Conservation (phyloP, 2,888 invertebrate genomes). For the Mylabris sibirica region DNA sequence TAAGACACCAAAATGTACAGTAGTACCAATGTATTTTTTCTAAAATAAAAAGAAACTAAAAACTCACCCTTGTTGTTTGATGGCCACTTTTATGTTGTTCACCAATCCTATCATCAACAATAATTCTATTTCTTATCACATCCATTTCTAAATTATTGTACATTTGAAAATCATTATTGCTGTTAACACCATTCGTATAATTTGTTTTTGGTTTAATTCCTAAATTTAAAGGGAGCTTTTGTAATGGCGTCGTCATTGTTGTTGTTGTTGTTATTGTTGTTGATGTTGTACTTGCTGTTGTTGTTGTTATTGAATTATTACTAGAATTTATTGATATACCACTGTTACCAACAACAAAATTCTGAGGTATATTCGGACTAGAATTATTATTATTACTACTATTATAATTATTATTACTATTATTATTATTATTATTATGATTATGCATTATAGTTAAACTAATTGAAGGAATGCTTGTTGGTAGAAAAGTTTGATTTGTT, state of each 20-base stretch:
- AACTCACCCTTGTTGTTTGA: constrained; percentile 41
- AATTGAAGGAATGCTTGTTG: constrained; percentile 39
- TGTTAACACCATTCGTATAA: constrained; percentile 40
- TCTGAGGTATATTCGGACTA: constrained; percentile 57
- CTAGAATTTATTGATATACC: constrained; percentile 4
- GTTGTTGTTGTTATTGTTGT: constrained; percentile 17
- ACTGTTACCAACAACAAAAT: constrained; percentile 29
- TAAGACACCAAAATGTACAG: no score
- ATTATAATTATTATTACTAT: neutral
- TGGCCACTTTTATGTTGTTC: constrained; percentile 36
- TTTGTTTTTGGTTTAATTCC: constrained; percentile 43
- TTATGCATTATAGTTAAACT: constrained; percentile 51
- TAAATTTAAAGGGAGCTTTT: constrained; percentile 50
- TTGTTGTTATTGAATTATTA: constrained; percentile 2
- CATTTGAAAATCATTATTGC: constrained; percentile 32
- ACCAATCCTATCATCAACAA: constrained; percentile 38
- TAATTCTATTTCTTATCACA: constrained; percentile 39
- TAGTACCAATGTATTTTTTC: neutral
- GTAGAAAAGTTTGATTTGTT: constrained; percentile 28
- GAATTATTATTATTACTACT: constrained; percentile 34
- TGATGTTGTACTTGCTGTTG: constrained; percentile 16
- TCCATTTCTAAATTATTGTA: constrained; percentile 41
- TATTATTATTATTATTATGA: constrained; percentile 9
- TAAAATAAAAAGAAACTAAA: constrained; percentile 1
- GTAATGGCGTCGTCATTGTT: constrained; percentile 24